These are phyloP conservation scores for Lasiurus borealis DNA, from an alignment of 2,113 vertebrate genomes.

Conservation along the genomic window DNA sequence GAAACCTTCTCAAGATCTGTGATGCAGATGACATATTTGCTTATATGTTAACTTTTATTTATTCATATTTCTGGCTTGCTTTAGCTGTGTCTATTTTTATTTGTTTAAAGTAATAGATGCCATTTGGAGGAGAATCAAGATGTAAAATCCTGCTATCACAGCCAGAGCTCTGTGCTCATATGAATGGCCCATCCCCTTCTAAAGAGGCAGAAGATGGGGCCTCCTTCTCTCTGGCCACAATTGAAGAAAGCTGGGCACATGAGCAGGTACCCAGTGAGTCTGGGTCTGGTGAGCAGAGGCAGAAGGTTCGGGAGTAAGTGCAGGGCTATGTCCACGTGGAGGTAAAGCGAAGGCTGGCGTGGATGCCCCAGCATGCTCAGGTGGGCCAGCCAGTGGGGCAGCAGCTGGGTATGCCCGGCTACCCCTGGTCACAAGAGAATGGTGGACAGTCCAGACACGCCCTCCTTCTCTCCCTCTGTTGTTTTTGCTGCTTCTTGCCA, in stretches of 20 bases:
- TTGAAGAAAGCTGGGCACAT: no score
- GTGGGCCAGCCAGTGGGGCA: background rate
- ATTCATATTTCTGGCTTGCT: conserved; percentile 76
- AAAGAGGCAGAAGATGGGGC: background rate
- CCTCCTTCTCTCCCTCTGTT: background rate
- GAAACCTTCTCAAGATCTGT: background rate
- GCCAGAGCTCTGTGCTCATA: background rate
- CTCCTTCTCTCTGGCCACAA: background rate
- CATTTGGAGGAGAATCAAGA: conserved; percentile 1
- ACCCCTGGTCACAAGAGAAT: background rate
- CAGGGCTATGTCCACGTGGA: accelerated
- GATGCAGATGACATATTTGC: conserved; percentile 77
- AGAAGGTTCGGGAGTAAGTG: background rate
- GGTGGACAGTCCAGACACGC: accelerated
- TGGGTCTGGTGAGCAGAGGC: background rate
- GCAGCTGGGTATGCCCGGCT: background rate
- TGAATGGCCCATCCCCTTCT: background rate
- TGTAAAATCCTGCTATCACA: conserved; percentile 17
- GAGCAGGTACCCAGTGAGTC: background rate
- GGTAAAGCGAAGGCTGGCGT: background rate
- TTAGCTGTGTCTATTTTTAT: conserved; percentile 67
- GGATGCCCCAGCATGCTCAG: background rate
- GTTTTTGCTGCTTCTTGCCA: background rate
- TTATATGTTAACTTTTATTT: conserved; percentile 76
- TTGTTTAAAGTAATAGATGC: conserved; percentile 73